Conservation (phyloP, 2,113 vertebrate species). For the Tichodroma muraria region DNA sequence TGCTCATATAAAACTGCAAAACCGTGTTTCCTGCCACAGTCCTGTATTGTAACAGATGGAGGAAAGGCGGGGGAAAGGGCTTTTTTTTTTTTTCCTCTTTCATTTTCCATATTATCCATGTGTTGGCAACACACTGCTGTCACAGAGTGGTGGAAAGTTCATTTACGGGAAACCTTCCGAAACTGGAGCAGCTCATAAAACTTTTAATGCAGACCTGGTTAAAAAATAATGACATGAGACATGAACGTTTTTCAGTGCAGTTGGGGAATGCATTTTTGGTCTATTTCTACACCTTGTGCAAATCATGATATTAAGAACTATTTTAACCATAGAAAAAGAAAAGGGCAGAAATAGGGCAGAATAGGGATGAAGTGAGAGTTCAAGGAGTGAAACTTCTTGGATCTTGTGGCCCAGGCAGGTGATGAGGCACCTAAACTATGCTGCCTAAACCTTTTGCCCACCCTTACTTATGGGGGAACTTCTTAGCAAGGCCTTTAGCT, state of each 20-base stretch:
- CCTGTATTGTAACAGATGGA: slow-evolving; percentile 52
- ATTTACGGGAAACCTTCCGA: slow-evolving; percentile 64
- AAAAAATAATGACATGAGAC: slow-evolving; percentile 53
- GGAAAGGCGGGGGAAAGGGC: background rate
- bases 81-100: background rate
- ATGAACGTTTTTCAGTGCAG: background rate
- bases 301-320: background rate
- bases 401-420: background rate
- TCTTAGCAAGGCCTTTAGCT: background rate
- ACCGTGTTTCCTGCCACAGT: slow-evolving; percentile 58
- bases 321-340: background rate
- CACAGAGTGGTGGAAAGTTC: slow-evolving; percentile 57
- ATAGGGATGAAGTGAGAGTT: background rate
- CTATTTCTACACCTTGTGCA: background rate
- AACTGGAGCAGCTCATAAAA: slow-evolving; percentile 57
- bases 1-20: slow-evolving; percentile 54
- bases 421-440: fast-evolving
- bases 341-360: background rate
- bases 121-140: slow-evolving; percentile 36
- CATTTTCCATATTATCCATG: slow-evolving; percentile 60
- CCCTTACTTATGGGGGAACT: background rate
- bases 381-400: background rate
- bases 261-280: background rate
- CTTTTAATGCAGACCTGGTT: slow-evolving; percentile 51
- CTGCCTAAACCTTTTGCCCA: background rate